phyloP scores from a whole-genome alignment of 64 coral and sea anemone genomes.

The Porites australiensis region DNA sequence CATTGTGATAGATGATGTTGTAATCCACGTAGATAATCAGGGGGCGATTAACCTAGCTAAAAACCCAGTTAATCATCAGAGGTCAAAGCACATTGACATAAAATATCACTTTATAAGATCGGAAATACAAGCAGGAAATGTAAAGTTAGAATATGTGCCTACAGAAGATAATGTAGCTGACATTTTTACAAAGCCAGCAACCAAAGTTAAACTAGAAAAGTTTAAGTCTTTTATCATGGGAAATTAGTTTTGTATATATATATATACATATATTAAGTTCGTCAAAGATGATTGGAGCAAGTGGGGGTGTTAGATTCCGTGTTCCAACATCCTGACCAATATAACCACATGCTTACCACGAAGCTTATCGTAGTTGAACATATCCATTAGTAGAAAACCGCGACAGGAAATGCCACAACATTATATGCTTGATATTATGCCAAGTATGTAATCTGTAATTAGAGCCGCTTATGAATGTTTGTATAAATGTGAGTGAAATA shows the following conservation, averaged over 20 bases:
- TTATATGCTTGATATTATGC: background rate
- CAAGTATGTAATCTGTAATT: constrained; percentile 7
- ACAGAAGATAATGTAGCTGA: constrained; percentile 25
- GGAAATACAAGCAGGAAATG: constrained; percentile 13
- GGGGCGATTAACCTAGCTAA: background rate
- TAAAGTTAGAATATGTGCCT: constrained; percentile 40
- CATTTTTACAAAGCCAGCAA: constrained; percentile 28
- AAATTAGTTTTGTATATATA: background rate
- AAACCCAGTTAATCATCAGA: constrained; percentile 37
- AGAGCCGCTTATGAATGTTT: constrained; percentile 6
- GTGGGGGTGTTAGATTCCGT: constrained; percentile 18
- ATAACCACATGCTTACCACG: too few species aligned
- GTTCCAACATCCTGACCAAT: too few species aligned
- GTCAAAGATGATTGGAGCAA: background rate
- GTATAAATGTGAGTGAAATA: constrained; percentile 20
- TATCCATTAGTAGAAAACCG: constrained; percentile 24
- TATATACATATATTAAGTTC: background rate
- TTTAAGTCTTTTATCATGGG: constrained; percentile 4
- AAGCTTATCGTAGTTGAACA: constrained; percentile 1
- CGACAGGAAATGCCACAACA: background rate
- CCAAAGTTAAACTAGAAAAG: constrained; percentile 30
- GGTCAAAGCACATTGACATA: constrained; percentile 21
- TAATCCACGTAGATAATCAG: constrained; percentile 31
- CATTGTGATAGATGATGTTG: background rate
- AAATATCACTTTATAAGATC: constrained; percentile 12